Conservation (phyloP, 2,113 vertebrate species). For the Motacilla tschutschensis region DNA sequence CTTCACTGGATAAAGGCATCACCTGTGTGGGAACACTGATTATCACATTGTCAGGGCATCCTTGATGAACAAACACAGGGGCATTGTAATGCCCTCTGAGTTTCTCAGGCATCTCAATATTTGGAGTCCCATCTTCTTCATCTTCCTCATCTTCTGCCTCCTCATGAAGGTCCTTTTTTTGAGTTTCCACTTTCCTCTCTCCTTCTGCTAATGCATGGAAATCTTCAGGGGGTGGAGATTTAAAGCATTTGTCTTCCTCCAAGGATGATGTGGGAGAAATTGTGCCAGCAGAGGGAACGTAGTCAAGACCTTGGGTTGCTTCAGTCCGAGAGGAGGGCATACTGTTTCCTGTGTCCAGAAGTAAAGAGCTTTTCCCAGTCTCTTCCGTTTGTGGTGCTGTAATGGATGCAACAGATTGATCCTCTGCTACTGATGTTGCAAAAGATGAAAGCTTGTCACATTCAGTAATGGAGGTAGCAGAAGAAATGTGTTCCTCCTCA, state of each 20-base stretch:
- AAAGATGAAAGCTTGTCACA: slow-evolving; percentile 97
- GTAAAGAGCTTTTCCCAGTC: slow-evolving; percentile 85
- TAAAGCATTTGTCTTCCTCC: slow-evolving; percentile 96
- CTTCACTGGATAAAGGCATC: neutral
- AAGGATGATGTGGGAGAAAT: slow-evolving; percentile 96
- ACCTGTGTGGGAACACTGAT: slow-evolving; percentile 13
- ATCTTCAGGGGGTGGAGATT: slow-evolving; percentile 92
- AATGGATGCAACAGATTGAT: slow-evolving; percentile 91
- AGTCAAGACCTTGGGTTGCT: slow-evolving; percentile 89
- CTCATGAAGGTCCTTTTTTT: slow-evolving; percentile 60
- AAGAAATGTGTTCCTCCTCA: slow-evolving; percentile 96
- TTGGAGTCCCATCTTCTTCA: slow-evolving; percentile 82
- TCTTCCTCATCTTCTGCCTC: slow-evolving; percentile 76
- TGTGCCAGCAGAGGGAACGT: slow-evolving; percentile 92
- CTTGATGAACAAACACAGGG: slow-evolving; percentile 67
- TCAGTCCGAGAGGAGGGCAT: slow-evolving; percentile 87
- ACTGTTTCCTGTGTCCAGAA: slow-evolving; percentile 88
- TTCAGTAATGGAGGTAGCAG: slow-evolving; percentile 95
- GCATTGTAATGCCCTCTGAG: slow-evolving; percentile 76
- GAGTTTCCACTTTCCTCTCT: slow-evolving; percentile 68
- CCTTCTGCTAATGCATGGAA: slow-evolving; percentile 80
- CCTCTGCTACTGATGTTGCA: slow-evolving; percentile 93
- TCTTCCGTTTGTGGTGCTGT: slow-evolving; percentile 94
- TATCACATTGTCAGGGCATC: neutral
- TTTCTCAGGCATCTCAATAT: slow-evolving; percentile 80